Conservation (phyloP, 2,797 vertebrate genomes). For the Aphelocoma californica region DNA sequence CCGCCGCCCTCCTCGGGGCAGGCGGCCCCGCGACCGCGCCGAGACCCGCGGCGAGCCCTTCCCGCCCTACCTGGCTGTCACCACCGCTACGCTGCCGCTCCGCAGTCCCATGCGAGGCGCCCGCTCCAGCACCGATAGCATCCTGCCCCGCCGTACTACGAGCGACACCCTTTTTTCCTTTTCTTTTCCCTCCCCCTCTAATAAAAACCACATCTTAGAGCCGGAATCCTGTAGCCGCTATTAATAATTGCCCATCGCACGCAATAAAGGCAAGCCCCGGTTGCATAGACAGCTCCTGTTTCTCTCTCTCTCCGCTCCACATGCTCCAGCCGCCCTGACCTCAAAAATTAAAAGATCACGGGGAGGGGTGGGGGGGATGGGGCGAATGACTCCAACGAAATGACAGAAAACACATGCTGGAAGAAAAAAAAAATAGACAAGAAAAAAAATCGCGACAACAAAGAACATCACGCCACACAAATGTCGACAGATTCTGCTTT, state of each 20-base stretch:
- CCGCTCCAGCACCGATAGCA: background rate
- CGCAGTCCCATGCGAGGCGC: background rate
- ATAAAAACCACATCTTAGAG: conserved; percentile 8
- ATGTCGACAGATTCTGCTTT: background rate
- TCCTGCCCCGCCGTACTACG: background rate
- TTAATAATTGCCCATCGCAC: conserved; percentile 25
- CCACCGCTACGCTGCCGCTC: background rate
- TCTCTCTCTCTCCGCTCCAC: background rate
- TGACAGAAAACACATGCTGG: conserved; percentile 16
- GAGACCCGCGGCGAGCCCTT: background rate
- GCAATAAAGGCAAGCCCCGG: background rate
- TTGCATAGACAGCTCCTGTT: background rate
- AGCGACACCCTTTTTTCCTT: background rate
- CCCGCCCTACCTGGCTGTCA: background rate
- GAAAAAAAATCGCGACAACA: background rate
- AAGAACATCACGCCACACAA: conserved; percentile 1
- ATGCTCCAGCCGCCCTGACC: conserved; percentile 31
- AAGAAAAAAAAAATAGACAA: background rate
- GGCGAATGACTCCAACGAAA: background rate
- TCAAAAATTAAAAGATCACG: conserved; percentile 16
- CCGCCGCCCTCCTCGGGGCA: background rate
- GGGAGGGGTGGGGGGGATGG: background rate
- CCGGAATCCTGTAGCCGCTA: conserved; percentile 5
- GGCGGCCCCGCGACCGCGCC: background rate
- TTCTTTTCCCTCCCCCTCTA: background rate